These are phyloP conservation scores for Chaenocephalus aceratus DNA, from an alignment of 2,113 vertebrate species.

Conservation along the genomic window DNA sequence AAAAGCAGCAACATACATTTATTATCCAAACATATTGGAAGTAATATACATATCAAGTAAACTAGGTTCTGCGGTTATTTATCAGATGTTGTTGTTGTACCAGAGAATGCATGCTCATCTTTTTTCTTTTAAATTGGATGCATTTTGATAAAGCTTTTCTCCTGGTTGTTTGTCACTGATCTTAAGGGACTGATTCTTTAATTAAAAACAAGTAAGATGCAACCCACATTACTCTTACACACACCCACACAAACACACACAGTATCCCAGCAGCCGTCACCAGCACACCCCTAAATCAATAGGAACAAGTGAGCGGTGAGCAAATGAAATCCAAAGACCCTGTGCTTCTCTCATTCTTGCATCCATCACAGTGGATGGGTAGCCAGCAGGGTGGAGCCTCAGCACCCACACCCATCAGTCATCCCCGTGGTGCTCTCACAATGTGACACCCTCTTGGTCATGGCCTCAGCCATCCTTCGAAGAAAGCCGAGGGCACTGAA, in stretches of 20 bases:
- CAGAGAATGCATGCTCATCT: neutral
- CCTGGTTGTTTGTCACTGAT: slow-evolving; percentile 37
- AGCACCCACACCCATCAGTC: slow-evolving; percentile 71
- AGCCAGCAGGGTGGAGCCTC: slow-evolving; percentile 65
- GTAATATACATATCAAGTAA: slow-evolving; percentile 2
- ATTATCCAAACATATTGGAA: neutral
- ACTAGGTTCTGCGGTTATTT: neutral
- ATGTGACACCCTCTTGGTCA: slow-evolving; percentile 64
- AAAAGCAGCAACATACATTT: slow-evolving; percentile 2
- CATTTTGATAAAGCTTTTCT: slow-evolving; percentile 31
- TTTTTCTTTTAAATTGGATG: slow-evolving; percentile 12
- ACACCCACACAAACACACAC: slow-evolving; percentile 24
- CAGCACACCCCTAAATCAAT: slow-evolving; percentile 74
- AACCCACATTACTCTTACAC: slow-evolving; percentile 26
- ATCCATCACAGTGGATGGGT: slow-evolving; percentile 76
- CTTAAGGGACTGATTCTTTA: slow-evolving; percentile 52
- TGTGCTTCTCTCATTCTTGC: slow-evolving; percentile 65
- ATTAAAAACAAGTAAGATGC: slow-evolving; percentile 36
- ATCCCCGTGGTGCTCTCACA: slow-evolving; percentile 55
- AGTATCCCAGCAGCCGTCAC: slow-evolving; percentile 44
- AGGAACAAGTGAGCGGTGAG: slow-evolving; percentile 73
- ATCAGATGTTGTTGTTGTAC: neutral
- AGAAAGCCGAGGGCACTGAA: slow-evolving; percentile 26
- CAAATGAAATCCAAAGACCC: slow-evolving; percentile 81
- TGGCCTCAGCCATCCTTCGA: slow-evolving; percentile 47